Base-by-base conservation (phyloP, 2,113 vertebrate genomes). In the Seriola quinqueradiata region DNA sequence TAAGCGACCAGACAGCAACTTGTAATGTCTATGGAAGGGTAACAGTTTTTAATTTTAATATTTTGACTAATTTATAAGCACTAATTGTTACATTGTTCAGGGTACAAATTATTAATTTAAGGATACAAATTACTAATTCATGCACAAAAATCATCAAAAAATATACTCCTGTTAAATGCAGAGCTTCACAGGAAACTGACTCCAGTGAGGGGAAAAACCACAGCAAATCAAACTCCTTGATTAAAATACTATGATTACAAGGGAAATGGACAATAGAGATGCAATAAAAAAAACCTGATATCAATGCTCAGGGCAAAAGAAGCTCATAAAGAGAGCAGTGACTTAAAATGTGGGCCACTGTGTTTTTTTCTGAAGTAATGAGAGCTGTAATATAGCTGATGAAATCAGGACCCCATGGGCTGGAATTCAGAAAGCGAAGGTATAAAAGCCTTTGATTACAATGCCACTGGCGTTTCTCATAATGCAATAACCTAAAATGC, bases 321-420 rank as follows among this genome's bases (percentile, higher is more conserved):
- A 93, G 86, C 91, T 82, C 92, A 91, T 94, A 87, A 93, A 88
- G 83, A 80, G 69, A 83, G 75, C 75, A 52, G 70, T 74, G 93
- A 90, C 84, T 92, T 92, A 75, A 92, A 92, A 93, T 88, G 86
- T 88, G 86, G 86, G 83, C 71, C 83, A 81, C 79, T 72, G 70
- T 87, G 70, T 77, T 86, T 89, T 81, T 86, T 84, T 87, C 77
- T 79, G 75, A 88, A 90, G 89, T 91, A 92, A 94, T 92, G 92
- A 91, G 85, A 82, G 91, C 68, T 90, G 90, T 92, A 91, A 93
- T 93, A 91, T 84, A 81, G 77, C 88, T 93, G 92, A 93, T 93
- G 91, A 93, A 92, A 94, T 78, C 79, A 48, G 54, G 71, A 82
- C 68, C 87, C 87, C 69, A 81, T 83, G 84, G 91, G 85, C 80